Evolutionary conservation across 2,797 vertebrate species (phyloP).

Genomic region (Phylloscopus collybita): DNA sequence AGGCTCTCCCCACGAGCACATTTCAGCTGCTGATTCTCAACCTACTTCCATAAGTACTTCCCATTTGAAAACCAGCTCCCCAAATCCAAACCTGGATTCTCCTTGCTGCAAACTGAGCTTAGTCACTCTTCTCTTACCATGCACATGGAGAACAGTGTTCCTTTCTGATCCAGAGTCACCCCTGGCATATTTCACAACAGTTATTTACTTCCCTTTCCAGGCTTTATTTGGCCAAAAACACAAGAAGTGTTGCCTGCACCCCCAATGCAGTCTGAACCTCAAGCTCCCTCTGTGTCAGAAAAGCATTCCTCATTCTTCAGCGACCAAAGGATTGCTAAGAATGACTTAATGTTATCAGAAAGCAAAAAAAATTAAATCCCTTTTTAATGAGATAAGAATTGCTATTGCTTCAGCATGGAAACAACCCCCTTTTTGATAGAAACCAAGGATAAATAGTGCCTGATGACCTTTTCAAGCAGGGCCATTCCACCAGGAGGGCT

Average conservation of each 20-base stretch:
- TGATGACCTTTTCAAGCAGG: constrained; percentile 30
- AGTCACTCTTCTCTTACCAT: neutral
- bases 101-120: neutral
- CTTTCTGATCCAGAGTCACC: neutral
- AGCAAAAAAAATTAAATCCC: neutral
- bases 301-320: neutral
- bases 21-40: neutral
- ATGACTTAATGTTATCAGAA: constrained; percentile 18
- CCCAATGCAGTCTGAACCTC: neutral
- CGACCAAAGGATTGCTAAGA: neutral
- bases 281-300: neutral
- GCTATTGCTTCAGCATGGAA: neutral
- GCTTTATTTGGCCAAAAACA: neutral
- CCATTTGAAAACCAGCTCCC: neutral
- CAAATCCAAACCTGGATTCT: neutral
- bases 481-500: constrained; percentile 20
- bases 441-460: neutral
- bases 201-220: neutral
- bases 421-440: neutral
- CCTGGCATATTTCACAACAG: neutral
- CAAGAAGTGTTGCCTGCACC: neutral
- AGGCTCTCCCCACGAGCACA: neutral
- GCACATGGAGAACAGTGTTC: neutral
- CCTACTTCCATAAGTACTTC: neutral
- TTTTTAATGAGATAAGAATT: constrained; percentile 49